A percentile compares a stretch with the other conserved stretches of the same genome.
These are phyloP conservation scores for Rotaria sp. DNA, from an alignment of 2,888 invertebrate species.

Conservation along the genomic window DNA sequence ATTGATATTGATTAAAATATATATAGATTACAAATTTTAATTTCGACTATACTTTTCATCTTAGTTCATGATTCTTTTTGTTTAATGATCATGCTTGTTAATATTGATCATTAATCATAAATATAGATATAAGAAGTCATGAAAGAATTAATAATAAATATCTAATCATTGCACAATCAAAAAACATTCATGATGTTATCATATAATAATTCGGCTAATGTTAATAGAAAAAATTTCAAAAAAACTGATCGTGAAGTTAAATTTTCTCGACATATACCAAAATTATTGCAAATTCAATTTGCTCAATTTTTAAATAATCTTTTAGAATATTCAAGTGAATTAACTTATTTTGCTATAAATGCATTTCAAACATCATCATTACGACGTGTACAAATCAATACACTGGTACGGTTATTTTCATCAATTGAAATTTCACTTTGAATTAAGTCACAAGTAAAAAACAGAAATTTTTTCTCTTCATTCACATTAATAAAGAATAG, in stretches of 20 bases:
- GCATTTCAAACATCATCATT: conserved; percentile 17
- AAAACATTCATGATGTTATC: neutral
- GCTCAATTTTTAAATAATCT: conserved; percentile 7
- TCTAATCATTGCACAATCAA: too few species aligned
- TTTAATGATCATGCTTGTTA: neutral
- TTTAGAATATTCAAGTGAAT: conserved; percentile 22
- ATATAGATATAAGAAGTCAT: neutral
- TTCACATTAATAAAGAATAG: too few species aligned
- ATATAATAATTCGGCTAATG: neutral
- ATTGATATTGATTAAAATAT: neutral
- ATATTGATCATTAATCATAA: neutral
- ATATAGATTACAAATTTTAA: too few species aligned
- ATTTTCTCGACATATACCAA: neutral
- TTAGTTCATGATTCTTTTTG: neutral
- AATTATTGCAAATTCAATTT: neutral
- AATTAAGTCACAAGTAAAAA: too few species aligned
- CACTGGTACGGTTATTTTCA: neutral
- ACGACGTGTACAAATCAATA: neutral
- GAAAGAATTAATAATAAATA: neutral
- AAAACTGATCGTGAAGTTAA: neutral
- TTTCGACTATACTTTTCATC: neutral
- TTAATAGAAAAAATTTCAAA: neutral
- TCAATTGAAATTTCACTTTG: neutral
- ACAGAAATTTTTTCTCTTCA: too few species aligned
- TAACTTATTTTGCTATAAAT: neutral